Evolutionary conservation across 2,797 vertebrate genomes (phyloP), one percentile per base, ranked within the genome.

Genomic region (Naso thynnoides): DNA sequence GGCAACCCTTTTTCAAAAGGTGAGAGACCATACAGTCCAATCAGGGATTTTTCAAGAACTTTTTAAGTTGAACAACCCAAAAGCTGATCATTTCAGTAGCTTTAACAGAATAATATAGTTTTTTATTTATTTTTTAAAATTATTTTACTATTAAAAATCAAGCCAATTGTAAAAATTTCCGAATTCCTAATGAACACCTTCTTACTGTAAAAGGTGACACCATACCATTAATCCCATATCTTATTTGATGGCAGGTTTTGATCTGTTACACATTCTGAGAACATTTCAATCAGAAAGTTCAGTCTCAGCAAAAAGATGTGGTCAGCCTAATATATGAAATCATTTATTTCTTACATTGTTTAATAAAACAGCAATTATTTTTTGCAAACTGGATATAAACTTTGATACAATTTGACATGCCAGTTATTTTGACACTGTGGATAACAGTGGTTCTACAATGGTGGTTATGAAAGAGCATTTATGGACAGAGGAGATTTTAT

Each of bases 311-410:
- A 14, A 81, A 55, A 1, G 29, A 80, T 6, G 19, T 58, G 29
- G 54, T 80, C 59, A 75, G 41, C 10, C 80, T 86, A 82, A 74
- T 82, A 85, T 89, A 89, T 79, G 84, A 92, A 93, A 90, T 88
- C 10, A 65, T 93, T 93, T 93, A 92, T 93, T 94, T 85, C 55
- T 78, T 89, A 85, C 67, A 81, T 82, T 59, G 38, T 83, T 86
- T 86, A 85, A 72, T 88, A 88, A 91, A 92, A 92, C 88, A 82
- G 72, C 79, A 85, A 86, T 82, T 70, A 71, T 85, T 88, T 89
- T 91, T 92, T 93, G 91, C 91, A 94, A 94, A 94, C 89, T 90
- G 90, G 92, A 91, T 94, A 93, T 78, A 94, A 94, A 94, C 80
- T 54, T 90, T 88, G 64, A 87, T 79, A 90, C 81, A 84, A 72